These are phyloP conservation scores for Ceryle rudis DNA, from an alignment of 2,797 vertebrate genomes.

Conservation along the genomic window DNA sequence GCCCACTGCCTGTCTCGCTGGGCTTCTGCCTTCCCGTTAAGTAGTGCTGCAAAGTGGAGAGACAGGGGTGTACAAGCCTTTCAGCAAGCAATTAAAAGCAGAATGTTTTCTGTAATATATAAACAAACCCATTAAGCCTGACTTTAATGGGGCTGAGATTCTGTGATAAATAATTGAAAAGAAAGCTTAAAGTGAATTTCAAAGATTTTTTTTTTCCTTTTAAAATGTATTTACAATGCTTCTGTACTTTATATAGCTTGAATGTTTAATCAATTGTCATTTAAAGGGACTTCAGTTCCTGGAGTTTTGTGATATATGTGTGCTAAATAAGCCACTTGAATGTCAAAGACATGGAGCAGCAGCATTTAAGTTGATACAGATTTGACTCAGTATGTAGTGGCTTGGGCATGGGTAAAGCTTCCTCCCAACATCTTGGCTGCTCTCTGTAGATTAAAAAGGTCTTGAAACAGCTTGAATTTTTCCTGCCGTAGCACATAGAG, in stretches of 20 bases:
- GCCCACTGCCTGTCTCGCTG: accelerated
- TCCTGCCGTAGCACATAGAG: not conserved
- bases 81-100: constrained; percentile 68
- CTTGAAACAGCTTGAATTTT: not conserved
- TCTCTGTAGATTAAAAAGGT: not conserved
- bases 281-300: constrained; percentile 30
- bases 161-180: constrained; percentile 75
- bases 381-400: not conserved
- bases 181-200: constrained; percentile 60
- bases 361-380: not conserved
- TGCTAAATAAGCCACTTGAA: constrained; percentile 27
- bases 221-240: constrained; percentile 61
- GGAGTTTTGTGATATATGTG: constrained; percentile 29
- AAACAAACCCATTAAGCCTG: constrained; percentile 69
- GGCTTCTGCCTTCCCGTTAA: not conserved
- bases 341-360: not conserved
- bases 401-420: not conserved
- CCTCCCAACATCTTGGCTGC: not conserved
- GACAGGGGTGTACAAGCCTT: not conserved
- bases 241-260: constrained; percentile 49
- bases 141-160: constrained; percentile 68
- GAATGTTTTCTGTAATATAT: constrained; percentile 67
- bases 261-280: constrained; percentile 67
- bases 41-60: not conserved
- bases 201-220: not conserved